Evolutionary conservation across 23 tunicate genomes (phyloP).

Genomic region (Corella eumyota): DNA sequence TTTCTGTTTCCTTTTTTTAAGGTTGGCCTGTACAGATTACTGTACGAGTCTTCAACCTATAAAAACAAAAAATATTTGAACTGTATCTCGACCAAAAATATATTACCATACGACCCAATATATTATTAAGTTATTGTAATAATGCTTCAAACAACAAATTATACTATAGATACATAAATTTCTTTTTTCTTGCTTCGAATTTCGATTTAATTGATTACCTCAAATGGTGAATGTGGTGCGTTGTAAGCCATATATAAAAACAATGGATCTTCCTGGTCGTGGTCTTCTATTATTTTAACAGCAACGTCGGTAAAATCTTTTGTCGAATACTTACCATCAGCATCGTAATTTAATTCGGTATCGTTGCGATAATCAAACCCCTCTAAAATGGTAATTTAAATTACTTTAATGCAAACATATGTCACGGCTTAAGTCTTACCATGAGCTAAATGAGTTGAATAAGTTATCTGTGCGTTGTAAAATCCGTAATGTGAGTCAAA

Average conservation of each 20-base stretch:
- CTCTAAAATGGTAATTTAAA: background rate
- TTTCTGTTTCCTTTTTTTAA: constrained; percentile 14
- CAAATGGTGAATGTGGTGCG: constrained; percentile 48
- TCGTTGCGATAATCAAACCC: constrained; percentile 32
- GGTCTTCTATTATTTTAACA: constrained; percentile 17
- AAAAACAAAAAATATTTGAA: background rate
- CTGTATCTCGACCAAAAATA: no score
- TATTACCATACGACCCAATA: no score
- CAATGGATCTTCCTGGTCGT: constrained; percentile 13
- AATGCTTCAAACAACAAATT: no score
- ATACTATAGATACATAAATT: no score
- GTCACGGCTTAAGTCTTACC: background rate
- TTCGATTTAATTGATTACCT: no score
- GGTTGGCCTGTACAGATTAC: constrained; percentile 11
- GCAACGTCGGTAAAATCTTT: constrained; percentile 44
- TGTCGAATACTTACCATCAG: constrained; percentile 18
- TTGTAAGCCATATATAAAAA: constrained; percentile 49
- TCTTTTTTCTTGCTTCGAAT: no score
- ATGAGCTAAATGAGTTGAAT: background rate
- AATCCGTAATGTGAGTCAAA: constrained; percentile 31
- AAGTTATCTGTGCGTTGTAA: constrained; percentile 16
- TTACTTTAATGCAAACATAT: background rate
- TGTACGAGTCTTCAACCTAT: constrained; percentile 10
- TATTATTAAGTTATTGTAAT: no score
- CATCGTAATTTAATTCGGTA: constrained; percentile 1